Percentiles rank a stretch among this genome's conserved stretches.
Evolutionary conservation across 2,113 vertebrate species (phyloP).

Genomic region (Chauna torquata): DNA sequence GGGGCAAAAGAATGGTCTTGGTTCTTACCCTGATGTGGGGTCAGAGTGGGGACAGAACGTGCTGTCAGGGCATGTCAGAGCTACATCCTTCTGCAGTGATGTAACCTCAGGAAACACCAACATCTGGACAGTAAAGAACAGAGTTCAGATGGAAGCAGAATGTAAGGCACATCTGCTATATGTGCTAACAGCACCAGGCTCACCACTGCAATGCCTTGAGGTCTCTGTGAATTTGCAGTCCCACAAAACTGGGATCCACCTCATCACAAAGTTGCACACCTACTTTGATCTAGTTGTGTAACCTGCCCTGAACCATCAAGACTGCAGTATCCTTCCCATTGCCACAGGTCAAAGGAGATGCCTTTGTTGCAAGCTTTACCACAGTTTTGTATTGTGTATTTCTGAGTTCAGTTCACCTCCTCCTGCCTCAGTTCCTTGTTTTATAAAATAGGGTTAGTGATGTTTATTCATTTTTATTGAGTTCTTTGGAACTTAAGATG

Average conservation of each 20-base stretch:
- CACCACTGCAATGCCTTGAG: not conserved
- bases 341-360: not conserved
- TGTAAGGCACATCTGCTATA: not conserved
- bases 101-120: not conserved
- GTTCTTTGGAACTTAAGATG: not conserved
- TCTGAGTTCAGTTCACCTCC: not conserved
- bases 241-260: not conserved
- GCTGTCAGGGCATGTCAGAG: not conserved
- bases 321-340: not conserved
- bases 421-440: not conserved
- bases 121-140: not conserved
- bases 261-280: not conserved
- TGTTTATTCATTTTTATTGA: constrained; percentile 4
- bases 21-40: not conserved
- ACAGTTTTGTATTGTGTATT: not conserved
- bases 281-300: not conserved
- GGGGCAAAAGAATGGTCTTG: not conserved
- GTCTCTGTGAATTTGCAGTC: not conserved
- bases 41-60: not conserved
- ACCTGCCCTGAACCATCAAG: not conserved
- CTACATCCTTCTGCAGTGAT: not conserved
- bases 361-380: not conserved
- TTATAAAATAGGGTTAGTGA: not conserved
- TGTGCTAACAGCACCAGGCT: not conserved
- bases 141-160: not conserved